Evolutionary conservation across 2,888 invertebrate species (phyloP).

Genomic region (Acanthosepion lycidas): DNA sequence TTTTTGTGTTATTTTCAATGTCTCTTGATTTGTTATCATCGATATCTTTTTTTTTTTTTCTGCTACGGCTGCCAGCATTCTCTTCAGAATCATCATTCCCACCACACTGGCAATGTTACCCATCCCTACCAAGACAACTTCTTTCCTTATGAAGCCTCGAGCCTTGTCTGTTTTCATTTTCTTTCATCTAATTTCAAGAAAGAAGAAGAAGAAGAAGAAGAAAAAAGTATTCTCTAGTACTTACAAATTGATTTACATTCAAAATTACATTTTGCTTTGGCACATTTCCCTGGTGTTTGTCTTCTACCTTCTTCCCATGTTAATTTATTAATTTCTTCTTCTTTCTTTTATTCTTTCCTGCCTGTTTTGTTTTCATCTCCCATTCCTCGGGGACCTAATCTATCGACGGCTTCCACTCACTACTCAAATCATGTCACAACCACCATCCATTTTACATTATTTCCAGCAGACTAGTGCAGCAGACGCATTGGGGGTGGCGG

Average conservation of each 20-base stretch:
- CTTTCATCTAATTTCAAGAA: neutral
- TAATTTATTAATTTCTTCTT: neutral
- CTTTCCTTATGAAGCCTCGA: neutral
- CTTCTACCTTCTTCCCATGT: neutral
- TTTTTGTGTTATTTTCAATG: neutral
- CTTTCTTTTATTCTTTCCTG: neutral
- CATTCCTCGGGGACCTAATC: neutral
- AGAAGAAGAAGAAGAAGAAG: neutral
- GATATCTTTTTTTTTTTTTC: neutral
- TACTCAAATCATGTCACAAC: neutral
- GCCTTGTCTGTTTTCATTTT: conserved; percentile 16
- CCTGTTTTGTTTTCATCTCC: neutral
- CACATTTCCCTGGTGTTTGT: neutral
- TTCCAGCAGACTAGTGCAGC: neutral
- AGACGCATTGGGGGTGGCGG: neutral
- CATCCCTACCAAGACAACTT: neutral
- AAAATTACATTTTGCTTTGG: neutral
- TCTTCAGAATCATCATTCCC: neutral
- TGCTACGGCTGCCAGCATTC: neutral
- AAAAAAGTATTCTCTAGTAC: neutral
- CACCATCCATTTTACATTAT: neutral
- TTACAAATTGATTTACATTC: neutral
- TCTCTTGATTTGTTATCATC: neutral
- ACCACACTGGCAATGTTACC: neutral
- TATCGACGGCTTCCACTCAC: neutral